phyloP scores from a whole-genome alignment of 1,140 invertebrate species.

The Tribolium castaneum region DNA sequence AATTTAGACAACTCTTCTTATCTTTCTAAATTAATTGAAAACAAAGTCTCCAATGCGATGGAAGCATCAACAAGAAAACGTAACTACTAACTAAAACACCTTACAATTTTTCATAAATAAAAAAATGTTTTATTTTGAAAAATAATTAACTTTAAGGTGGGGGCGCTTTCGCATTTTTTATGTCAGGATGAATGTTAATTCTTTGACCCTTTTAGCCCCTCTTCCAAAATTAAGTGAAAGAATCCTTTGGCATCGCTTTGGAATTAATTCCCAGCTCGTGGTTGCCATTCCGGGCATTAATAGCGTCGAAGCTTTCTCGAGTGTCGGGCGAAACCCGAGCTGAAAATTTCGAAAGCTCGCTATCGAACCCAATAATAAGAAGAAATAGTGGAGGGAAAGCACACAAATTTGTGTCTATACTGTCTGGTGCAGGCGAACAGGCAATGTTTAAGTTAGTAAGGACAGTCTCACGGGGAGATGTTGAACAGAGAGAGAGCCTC shows the following conservation, averaged over 20 bases:
- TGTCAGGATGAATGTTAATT: background rate
- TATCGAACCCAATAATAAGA: slow-evolving; percentile 39
- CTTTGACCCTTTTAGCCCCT: background rate
- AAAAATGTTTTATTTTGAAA: too few species aligned
- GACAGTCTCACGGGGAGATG: slow-evolving; percentile 49
- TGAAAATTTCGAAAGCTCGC: slow-evolving; percentile 7
- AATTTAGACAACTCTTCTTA: background rate
- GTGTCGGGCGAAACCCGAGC: background rate
- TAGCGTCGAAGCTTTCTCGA: background rate
- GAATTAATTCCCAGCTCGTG: background rate
- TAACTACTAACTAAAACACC: background rate
- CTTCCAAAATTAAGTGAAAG: background rate
- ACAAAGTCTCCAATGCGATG: background rate
- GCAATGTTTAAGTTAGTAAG: slow-evolving; percentile 55
- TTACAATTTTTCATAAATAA: too few species aligned
- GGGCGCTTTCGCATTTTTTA: too few species aligned
- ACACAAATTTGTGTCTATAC: slow-evolving; percentile 55
- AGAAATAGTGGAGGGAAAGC: slow-evolving; percentile 38
- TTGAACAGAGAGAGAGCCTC: slow-evolving; percentile 40
- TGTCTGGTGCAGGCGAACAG: slow-evolving; percentile 49
- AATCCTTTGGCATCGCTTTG: background rate
- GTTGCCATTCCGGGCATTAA: background rate
- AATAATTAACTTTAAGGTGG: too few species aligned
- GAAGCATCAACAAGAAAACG: background rate
- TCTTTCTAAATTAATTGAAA: background rate